These are phyloP conservation scores for Temnothorax curvispinosus DNA, from an alignment of 1,140 invertebrate species.

Conservation along the genomic window DNA sequence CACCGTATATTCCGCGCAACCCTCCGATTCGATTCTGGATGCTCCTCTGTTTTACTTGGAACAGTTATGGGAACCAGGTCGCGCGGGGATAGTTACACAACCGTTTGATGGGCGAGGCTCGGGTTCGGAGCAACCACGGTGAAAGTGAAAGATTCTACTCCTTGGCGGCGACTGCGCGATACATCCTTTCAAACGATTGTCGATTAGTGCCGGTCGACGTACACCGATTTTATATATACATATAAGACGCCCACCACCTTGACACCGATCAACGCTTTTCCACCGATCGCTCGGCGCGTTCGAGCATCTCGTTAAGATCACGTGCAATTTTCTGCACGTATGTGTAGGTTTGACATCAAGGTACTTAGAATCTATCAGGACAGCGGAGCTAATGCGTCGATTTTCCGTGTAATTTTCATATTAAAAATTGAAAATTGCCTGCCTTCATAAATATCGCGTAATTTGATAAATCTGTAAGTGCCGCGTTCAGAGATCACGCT, in stretches of 20 bases:
- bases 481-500: not conserved
- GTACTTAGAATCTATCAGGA: not conserved
- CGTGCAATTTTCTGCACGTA: conserved; percentile 10
- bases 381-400: not conserved
- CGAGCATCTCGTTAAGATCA: conserved; percentile 22
- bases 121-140: conserved; percentile 65
- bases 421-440: conserved; percentile 9
- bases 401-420: not conserved
- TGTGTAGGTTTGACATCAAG: not conserved
- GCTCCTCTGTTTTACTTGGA: conserved; percentile 65
- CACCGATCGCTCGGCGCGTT: conserved; percentile 19
- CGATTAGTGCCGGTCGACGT: conserved; percentile 65
- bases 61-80: conserved; percentile 82
- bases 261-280: conserved; percentile 51
- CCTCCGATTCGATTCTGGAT: conserved; percentile 61
- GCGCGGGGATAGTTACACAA: conserved; percentile 75
- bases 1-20: conserved; percentile 22
- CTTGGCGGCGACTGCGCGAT: conserved; percentile 58
- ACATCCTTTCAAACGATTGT: conserved; percentile 69
- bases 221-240: conserved; percentile 41
- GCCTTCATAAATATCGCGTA: conserved; percentile 1
- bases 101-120: conserved; percentile 76
- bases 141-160: conserved; percentile 79
- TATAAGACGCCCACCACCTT: conserved; percentile 33
- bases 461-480: conserved; percentile 7